Evolutionary conservation across 2,888 invertebrate species (phyloP).

Genomic region (Philereme transversata): DNA sequence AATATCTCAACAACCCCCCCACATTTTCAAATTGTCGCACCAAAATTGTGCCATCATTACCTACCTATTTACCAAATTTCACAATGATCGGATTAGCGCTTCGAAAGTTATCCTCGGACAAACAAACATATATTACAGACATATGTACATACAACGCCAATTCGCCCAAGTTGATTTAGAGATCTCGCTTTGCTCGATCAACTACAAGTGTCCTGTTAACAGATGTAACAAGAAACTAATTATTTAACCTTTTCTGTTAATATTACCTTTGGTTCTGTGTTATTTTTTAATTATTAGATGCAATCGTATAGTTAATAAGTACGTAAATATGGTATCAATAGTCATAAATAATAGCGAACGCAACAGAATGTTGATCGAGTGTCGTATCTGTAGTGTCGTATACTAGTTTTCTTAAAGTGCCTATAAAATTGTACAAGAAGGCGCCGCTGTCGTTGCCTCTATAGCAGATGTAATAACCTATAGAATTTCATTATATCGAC

Average conservation of each 20-base stretch:
- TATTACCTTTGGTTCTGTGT: slow-evolving; percentile 16
- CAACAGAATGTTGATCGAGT: slow-evolving; percentile 48
- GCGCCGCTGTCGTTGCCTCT: slow-evolving; percentile 22
- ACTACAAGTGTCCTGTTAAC: too few relatives aligned
- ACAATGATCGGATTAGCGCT: too few relatives aligned
- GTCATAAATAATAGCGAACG: slow-evolving; percentile 46
- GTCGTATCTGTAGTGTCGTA: slow-evolving; percentile 29
- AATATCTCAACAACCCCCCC: too few relatives aligned
- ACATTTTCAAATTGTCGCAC: too few relatives aligned
- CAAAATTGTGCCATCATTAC: too few relatives aligned
- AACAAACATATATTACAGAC: too few relatives aligned
- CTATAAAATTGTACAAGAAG: slow-evolving; percentile 30
- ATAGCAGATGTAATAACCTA: slow-evolving; percentile 21
- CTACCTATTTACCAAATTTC: too few relatives aligned
- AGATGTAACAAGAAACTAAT: too few relatives aligned
- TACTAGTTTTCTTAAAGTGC: slow-evolving; percentile 32
- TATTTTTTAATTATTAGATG: slow-evolving; percentile 38
- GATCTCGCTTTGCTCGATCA: too few relatives aligned
- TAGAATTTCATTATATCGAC: slow-evolving; percentile 6
- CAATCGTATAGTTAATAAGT: slow-evolving; percentile 43
- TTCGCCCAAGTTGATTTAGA: too few relatives aligned
- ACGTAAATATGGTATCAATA: slow-evolving; percentile 45
- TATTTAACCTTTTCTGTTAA: background rate
- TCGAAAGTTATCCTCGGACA: too few relatives aligned
- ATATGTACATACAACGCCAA: too few relatives aligned